Conservation (phyloP, 1,140 invertebrate species). For the Apocrypta bakeri region DNA sequence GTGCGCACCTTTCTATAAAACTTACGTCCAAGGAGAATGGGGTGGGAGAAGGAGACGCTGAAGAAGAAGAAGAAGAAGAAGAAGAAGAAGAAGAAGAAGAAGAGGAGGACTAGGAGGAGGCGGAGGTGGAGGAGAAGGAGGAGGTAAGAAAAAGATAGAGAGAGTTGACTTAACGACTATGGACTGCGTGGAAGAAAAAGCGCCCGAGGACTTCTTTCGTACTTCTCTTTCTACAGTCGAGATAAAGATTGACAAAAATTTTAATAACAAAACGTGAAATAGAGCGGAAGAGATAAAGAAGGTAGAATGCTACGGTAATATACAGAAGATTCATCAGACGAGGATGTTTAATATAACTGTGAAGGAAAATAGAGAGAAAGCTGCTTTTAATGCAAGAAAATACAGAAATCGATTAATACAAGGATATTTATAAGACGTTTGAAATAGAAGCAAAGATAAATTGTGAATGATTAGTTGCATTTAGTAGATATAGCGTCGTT, state of each 20-base stretch:
- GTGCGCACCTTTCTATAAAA: slow-evolving; percentile 16
- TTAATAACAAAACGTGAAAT: slow-evolving; percentile 26
- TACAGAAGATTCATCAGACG: background rate
- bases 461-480: too few species aligned
- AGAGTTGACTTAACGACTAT: slow-evolving; percentile 39
- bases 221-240: background rate
- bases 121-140: background rate
- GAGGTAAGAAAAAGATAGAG: too few species aligned
- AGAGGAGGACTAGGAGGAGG: too few species aligned
- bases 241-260: slow-evolving; percentile 42
- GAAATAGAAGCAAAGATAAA: too few species aligned
- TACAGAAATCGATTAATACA: background rate
- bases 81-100: too few species aligned
- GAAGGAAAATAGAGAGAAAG: background rate
- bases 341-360: background rate
- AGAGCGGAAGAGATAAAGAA: slow-evolving; percentile 17
- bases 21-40: background rate
- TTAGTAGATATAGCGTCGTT: too few species aligned
- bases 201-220: background rate
- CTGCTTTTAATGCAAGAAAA: background rate
- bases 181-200: slow-evolving; percentile 21
- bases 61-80: too few species aligned
- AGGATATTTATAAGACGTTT: too few species aligned
- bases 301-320: background rate
- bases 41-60: background rate